A percentile compares a stretch with the other conserved stretches of the same genome.
phyloP scores from a whole-genome alignment of 2,797 vertebrate genomes.

The Todus mexicanus region DNA sequence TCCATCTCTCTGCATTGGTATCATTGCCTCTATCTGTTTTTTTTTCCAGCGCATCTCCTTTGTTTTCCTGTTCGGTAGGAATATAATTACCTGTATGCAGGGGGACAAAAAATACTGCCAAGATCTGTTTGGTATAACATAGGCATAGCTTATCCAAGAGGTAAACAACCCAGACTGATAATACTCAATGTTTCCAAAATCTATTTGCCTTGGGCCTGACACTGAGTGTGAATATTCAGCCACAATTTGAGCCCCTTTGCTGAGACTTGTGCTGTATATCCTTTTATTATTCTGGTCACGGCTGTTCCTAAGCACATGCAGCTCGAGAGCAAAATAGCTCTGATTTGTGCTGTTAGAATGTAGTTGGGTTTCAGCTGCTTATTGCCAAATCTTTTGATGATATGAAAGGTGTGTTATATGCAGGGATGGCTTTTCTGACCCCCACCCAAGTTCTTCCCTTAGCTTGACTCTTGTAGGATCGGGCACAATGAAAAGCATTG shows the following conservation, averaged over 20 bases:
- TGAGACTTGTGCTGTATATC: not conserved
- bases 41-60: not conserved
- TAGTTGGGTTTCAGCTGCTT: slow-evolving; percentile 3
- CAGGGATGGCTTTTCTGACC: not conserved
- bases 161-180: not conserved
- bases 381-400: not conserved
- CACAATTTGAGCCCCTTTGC: not conserved
- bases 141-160: not conserved
- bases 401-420: not conserved
- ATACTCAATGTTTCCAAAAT: not conserved
- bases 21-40: not conserved
- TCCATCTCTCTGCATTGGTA: not conserved
- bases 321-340: not conserved
- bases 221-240: not conserved
- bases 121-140: not conserved
- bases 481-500: not conserved
- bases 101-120: not conserved
- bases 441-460: not conserved
- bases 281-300: slow-evolving; percentile 11
- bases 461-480: not conserved
- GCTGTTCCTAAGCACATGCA: not conserved
- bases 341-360: not conserved
- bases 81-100: not conserved
- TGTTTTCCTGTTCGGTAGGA: slow-evolving; percentile 14
- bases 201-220: not conserved